Percentiles rank a stretch among this genome's conserved stretches.
These are phyloP conservation scores for Graptemys geographica DNA, from an alignment of 2,797 vertebrate genomes.

Conservation along the genomic window DNA sequence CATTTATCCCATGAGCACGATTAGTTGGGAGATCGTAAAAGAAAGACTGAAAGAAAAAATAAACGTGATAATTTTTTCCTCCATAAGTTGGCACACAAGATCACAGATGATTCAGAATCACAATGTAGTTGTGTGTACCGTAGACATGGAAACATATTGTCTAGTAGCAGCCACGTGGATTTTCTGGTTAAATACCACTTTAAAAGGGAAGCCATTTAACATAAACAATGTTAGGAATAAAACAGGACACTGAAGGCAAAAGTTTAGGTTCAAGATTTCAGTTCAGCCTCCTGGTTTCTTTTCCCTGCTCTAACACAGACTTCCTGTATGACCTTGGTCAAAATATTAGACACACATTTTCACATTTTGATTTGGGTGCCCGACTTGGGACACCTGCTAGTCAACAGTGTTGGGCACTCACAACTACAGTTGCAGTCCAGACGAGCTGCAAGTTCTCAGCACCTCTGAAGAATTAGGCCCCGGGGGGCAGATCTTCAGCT, in stretches of 20 bases:
- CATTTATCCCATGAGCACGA: rapidly evolving
- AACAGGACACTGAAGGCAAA: neutral
- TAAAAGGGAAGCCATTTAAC: neutral
- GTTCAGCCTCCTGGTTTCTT: neutral
- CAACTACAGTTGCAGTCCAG: neutral
- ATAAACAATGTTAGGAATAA: neutral
- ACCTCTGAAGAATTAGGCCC: neutral
- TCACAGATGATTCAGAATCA: neutral
- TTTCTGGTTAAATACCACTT: neutral
- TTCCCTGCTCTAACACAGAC: rapidly evolving
- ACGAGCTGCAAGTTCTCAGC: neutral
- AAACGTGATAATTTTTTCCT: neutral
- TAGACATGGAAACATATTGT: neutral
- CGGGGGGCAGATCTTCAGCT: neutral
- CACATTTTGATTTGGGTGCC: neutral
- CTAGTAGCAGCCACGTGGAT: neutral
- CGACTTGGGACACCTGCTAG: neutral
- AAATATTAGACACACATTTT: neutral
- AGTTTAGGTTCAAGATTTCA: neutral
- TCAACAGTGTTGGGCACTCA: neutral
- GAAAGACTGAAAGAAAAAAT: neutral
- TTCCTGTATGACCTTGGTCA: neutral
- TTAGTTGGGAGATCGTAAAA: neutral
- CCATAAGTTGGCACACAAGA: neutral
- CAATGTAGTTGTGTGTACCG: neutral